Evolutionary conservation across 2,113 vertebrate genomes (phyloP), one percentile per base, ranked within the genome.

Genomic region (Gadus chalcogrammus): DNA sequence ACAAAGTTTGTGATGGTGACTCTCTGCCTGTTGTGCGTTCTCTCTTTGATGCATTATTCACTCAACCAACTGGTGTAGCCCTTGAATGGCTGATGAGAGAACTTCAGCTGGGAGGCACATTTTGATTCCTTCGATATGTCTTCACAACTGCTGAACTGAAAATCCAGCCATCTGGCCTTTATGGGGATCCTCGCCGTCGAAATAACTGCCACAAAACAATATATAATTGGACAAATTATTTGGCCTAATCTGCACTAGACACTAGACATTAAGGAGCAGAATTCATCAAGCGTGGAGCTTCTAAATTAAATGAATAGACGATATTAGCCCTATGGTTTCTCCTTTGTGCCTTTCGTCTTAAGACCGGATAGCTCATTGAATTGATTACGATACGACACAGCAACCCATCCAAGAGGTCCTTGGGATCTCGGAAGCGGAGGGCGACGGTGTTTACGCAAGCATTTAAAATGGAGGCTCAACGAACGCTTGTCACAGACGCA

Each of bases 81-180:
- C 84, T 72, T 71, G 70, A 68, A 70, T 77, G 84, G 87, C 86
- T 88, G 84, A 85, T 82, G 64, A 83, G 78, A 76, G 82, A 84
- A 87, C 74, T 85, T 77, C 17, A 1, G 64, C 69, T 68, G 67
- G 69, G 71, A 61, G 60, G 69, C 55, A 11, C 42, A 65, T 81
- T 75, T 63, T 64, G 72, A 74, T 69, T 56, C 28, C 55, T 68
- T 64, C 68, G 70, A 71, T 48, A 48, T 79, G 61, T 69, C 71
- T 20, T 59, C 77, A 61, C 64, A 58, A 74, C 67, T 0, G 16
- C 71, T 35, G 68, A 60, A 24, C 24, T 24, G 28, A 68, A 71
- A 64, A 75, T 65, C 48, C 71, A 31, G 67, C 31, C 18, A 38
- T 24, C 35, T 73, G 79, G 81, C 76, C 66, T 82, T 76, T 74